Evolutionary conservation across 2,113 vertebrate genomes (phyloP).

Genomic region (Amphilophus citrinellus): DNA sequence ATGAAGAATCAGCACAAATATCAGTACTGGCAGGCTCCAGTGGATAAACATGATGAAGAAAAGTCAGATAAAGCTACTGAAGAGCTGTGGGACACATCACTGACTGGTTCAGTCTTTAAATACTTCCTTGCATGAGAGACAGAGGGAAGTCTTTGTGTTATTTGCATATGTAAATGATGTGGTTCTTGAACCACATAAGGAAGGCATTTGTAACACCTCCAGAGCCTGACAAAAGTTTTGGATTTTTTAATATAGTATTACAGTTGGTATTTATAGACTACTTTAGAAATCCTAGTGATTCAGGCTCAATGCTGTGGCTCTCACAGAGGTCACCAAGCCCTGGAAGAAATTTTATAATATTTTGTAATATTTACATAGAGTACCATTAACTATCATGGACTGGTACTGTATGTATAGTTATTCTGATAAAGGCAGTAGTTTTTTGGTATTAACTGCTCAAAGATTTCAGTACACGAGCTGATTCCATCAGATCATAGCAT

Average conservation of each 20-base stretch:
- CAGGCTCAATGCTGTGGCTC: neutral
- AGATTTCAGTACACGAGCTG: neutral
- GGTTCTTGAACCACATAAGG: neutral
- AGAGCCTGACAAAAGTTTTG: rapidly evolving
- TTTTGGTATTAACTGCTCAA: neutral
- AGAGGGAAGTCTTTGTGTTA: neutral
- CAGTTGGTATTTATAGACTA: neutral
- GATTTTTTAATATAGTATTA: neutral
- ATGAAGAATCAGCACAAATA: conserved; percentile 29
- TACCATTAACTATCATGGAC: no score
- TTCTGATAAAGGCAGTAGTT: neutral
- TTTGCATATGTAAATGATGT: conserved; percentile 19
- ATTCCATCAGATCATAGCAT: neutral
- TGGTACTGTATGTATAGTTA: neutral
- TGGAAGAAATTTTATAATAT: neutral
- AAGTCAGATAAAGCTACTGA: conserved; percentile 1
- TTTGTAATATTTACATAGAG: neutral
- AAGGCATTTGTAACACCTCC: neutral
- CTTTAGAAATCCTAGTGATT: neutral
- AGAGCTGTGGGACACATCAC: neutral
- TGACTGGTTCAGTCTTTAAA: conserved; percentile 5
- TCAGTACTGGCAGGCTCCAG: neutral
- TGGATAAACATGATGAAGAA: conserved; percentile 46
- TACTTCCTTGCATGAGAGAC: neutral
- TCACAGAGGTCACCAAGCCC: neutral